Base-by-base conservation (phyloP, 2,113 vertebrate species). In the Trematocara macrostoma region DNA sequence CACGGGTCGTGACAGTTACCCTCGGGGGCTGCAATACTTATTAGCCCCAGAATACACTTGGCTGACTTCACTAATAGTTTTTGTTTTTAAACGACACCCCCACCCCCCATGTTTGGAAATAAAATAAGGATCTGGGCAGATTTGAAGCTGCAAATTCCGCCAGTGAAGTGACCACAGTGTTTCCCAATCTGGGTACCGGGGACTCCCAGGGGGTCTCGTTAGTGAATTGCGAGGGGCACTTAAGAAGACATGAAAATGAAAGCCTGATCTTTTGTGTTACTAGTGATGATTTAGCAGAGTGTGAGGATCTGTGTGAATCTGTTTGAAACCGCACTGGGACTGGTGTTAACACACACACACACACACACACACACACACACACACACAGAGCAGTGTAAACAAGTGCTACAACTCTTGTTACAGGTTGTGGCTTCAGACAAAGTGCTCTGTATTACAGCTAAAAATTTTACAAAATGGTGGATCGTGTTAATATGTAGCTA, bases 61-160 rank as follows among this genome's bases (percentile, higher is more conserved):
- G 6, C 11, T 61, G 55, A 3, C 10, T 79, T 20, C 15, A 9
- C 14, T 45, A 6, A 29, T 57, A 7, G 9, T 35, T 34, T 35
- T 35, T 4, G 4, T 6, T 29, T 52, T n/a, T n/a, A 7, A 69
- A 64, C 40, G 11, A 2, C 11, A 0, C 11, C 5, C n/a, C 11
- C 9, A 5, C 5, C 45, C 4, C 3, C 45, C 12, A 23, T 42
- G 16, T 61, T 59, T 11, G 29, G 3, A 20, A n/a, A 26, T 11
- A 11, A 29, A 31, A 55, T n/a, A 16, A 34, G 26, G 6, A 64
- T 23, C 16, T 59, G 34, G 8, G 14, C 18, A 12, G 31, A 49
- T 53, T 85, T 76, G 12, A 81, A 84, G 51, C 56, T 35, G 23
- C 84, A 64, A 78, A 91, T 89, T 91, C 89, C 91, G 40, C 8